A percentile compares a stretch with the other conserved stretches of the same genome.
Conservation (phyloP, 2,113 vertebrate genomes). For the Mola mola region DNA sequence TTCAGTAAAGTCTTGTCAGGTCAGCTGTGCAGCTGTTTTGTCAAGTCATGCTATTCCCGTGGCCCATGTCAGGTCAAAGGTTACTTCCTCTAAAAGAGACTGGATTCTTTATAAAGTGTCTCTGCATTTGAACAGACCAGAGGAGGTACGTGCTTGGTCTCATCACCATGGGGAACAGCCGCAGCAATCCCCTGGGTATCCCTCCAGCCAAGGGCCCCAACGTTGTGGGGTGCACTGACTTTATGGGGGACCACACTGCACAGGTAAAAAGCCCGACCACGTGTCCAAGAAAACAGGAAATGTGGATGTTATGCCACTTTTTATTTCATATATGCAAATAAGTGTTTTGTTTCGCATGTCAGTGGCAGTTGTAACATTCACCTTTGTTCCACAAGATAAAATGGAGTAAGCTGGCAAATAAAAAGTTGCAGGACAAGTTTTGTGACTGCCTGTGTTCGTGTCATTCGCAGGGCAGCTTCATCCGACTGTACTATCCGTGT, state of each 20-base stretch:
- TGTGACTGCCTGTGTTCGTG: not conserved
- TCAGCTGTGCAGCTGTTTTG: not conserved
- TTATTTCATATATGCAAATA: too few relatives aligned
- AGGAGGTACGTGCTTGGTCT: conserved; percentile 29
- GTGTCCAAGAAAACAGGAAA: not conserved
- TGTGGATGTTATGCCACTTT: not conserved
- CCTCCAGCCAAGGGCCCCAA: conserved; percentile 88
- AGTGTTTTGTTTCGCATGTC: too few relatives aligned
- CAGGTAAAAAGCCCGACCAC: conserved; percentile 75
- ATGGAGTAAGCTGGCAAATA: not conserved
- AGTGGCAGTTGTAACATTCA: too few relatives aligned
- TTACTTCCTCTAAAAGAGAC: not conserved
- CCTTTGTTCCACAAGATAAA: too few relatives aligned
- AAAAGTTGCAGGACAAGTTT: not conserved
- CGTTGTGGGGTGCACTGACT: conserved; percentile 88
- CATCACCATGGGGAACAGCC: conserved; percentile 76
- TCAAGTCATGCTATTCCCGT: not conserved
- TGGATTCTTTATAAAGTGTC: not conserved
- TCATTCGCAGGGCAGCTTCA: conserved; percentile 86
- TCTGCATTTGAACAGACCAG: conserved; percentile 43
- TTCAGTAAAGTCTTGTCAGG: too few relatives aligned
- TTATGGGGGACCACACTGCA: conserved; percentile 88
- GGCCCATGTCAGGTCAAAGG: not conserved
- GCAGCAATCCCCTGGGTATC: conserved; percentile 79
- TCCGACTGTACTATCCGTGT: conserved; percentile 94